These are phyloP conservation scores for Drosophila tristis DNA, from an alignment of 1,140 invertebrate species.

Conservation along the genomic window DNA sequence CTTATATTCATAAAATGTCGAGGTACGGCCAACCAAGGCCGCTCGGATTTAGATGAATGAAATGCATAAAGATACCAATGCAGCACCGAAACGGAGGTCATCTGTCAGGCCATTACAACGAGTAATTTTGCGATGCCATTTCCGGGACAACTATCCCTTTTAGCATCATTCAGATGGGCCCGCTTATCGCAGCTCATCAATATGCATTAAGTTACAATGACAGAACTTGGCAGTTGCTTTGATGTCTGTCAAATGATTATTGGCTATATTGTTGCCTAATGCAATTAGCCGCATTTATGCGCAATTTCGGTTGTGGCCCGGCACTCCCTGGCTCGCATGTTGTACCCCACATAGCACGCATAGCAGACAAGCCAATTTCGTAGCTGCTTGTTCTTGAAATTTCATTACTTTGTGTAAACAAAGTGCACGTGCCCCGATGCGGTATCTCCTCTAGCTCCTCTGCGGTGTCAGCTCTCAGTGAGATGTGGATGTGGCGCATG, in stretches of 20 bases:
- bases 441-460: neutral
- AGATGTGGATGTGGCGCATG: constrained; percentile 38
- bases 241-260: constrained; percentile 67
- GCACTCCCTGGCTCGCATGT: neutral
- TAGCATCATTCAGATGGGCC: constrained; percentile 6
- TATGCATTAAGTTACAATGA: constrained; percentile 67
- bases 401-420: constrained; percentile 81
- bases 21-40: constrained; percentile 57
- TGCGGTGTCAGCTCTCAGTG: too few relatives aligned
- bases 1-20: constrained; percentile 43
- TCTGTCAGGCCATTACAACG: constrained; percentile 12
- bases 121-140: too few relatives aligned
- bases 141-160: neutral
- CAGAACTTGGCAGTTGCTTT: constrained; percentile 51
- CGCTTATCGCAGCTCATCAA: constrained; percentile 55
- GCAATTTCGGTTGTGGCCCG: constrained; percentile 49
- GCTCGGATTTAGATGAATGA: constrained; percentile 34
- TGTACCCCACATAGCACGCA: neutral
- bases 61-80: constrained; percentile 37
- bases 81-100: constrained; percentile 13
- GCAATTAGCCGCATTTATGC: constrained; percentile 73
- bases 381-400: constrained; percentile 72
- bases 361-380: constrained; percentile 43
- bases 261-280: constrained; percentile 67
- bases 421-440: constrained; percentile 67